Conservation (phyloP, 2,888 invertebrate genomes). For the Clunio marinus region DNA sequence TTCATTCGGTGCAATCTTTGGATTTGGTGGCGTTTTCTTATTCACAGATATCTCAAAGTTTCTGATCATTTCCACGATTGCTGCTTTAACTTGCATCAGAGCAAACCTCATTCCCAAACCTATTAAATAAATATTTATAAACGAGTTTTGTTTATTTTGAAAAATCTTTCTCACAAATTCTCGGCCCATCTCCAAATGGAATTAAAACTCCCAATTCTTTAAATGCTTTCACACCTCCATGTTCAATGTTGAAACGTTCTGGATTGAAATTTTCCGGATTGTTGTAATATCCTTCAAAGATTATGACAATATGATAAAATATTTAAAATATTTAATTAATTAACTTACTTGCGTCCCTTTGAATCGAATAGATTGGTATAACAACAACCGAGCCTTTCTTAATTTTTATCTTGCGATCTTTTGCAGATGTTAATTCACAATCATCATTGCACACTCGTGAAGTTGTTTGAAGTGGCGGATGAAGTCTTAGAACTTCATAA, state of each 20-base stretch:
- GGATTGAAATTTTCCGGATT: slow-evolving; percentile 38
- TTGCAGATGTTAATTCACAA: no score
- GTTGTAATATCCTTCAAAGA: slow-evolving; percentile 44
- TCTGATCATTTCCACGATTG: slow-evolving; percentile 45
- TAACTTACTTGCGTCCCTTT: no score
- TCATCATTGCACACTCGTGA: not conserved
- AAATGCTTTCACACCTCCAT: slow-evolving; percentile 38
- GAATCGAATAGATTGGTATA: no score
- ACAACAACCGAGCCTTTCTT: no score
- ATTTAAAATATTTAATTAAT: slow-evolving; percentile 43
- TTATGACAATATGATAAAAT: slow-evolving; percentile 50
- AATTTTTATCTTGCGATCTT: no score
- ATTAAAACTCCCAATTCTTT: slow-evolving; percentile 37
- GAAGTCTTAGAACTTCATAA: slow-evolving; percentile 42
- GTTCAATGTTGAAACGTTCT: slow-evolving; percentile 33
- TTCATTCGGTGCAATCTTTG: no score
- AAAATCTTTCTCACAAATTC: no score
- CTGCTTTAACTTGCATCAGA: slow-evolving; percentile 47
- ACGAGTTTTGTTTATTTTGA: no score
- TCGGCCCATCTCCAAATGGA: slow-evolving; percentile 38
- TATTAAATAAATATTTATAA: no score
- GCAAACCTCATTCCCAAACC: slow-evolving; percentile 49
- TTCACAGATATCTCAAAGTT: slow-evolving; percentile 43
- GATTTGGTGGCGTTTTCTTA: not conserved
- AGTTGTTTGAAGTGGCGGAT: not conserved